These are phyloP conservation scores for Athene cunicularia DNA, from an alignment of 2,113 vertebrate genomes.

Conservation along the genomic window DNA sequence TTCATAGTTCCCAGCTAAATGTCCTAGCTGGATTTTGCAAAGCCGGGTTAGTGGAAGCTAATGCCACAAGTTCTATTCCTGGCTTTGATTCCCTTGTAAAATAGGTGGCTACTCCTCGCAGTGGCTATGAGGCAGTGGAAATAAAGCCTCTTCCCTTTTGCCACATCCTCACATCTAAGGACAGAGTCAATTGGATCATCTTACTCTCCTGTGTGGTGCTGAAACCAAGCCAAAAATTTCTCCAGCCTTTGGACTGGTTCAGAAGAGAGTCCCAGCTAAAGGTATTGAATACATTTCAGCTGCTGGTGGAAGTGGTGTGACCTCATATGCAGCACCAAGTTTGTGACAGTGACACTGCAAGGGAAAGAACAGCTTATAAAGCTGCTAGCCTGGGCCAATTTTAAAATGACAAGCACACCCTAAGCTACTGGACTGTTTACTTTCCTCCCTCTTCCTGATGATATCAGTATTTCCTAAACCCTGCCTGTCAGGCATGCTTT, in stretches of 20 bases:
- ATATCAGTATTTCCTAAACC: conserved; percentile 77
- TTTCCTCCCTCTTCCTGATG: conserved; percentile 64
- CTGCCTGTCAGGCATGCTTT: conserved; percentile 67
- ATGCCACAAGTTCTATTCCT: not conserved
- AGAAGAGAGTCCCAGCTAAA: not conserved
- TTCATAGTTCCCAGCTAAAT: not conserved
- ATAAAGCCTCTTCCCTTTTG: not conserved
- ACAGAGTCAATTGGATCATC: not conserved
- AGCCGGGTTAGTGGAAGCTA: not conserved
- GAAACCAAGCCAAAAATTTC: not conserved
- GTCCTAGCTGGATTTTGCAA: not conserved
- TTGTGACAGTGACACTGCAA: not conserved
- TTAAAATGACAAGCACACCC: conserved; percentile 41
- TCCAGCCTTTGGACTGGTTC: not conserved
- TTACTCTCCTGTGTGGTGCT: not conserved
- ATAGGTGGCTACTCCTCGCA: not conserved
- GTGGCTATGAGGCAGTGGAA: not conserved
- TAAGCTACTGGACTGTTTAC: conserved; percentile 33
- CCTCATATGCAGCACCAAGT: not conserved
- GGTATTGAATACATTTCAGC: not conserved
- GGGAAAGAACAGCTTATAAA: conserved; percentile 1
- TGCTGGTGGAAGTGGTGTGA: not conserved
- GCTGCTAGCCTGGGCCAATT: conserved; percentile 15
- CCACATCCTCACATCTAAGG: not conserved
- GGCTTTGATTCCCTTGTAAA: not conserved